Evolutionary conservation across 2,888 invertebrate species (phyloP).

Genomic region (Melieria picta): DNA sequence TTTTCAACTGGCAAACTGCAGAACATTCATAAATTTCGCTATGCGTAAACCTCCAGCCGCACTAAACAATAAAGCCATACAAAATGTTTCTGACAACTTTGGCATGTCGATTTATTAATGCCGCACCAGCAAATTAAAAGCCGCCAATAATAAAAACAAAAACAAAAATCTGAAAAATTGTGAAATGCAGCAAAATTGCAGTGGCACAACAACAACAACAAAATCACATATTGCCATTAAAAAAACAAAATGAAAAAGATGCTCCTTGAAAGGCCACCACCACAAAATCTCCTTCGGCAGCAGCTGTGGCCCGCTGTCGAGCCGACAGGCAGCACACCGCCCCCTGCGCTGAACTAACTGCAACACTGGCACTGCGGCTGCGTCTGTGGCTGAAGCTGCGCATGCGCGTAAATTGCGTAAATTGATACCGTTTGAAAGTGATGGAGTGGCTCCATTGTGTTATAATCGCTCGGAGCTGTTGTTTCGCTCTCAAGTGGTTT

Average conservation of each 20-base stretch:
- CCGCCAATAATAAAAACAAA: too few species aligned
- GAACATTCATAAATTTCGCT: too few species aligned
- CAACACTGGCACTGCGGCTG: background rate
- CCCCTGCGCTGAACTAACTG: background rate
- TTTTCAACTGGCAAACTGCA: too few species aligned
- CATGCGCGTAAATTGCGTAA: slow-evolving; percentile 2
- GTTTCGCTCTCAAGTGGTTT: too few species aligned
- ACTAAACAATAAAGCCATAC: background rate
- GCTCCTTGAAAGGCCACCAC: background rate
- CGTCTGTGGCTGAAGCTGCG: background rate
- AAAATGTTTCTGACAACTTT: slow-evolving; percentile 3
- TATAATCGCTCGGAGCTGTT: too few species aligned
- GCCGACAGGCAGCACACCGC: background rate
- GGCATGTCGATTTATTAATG: slow-evolving; percentile 1
- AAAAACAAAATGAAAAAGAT: background rate
- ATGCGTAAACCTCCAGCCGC: too few species aligned
- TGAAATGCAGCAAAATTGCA: too few species aligned
- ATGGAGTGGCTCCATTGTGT: background rate
- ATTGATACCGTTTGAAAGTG: slow-evolving; percentile 6
- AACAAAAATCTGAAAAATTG: too few species aligned
- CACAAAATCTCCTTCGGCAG: background rate
- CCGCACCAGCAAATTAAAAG: background rate
- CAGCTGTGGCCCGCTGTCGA: background rate
- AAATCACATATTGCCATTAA: too few species aligned
- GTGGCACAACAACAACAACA: too few species aligned